Percentiles rank a stretch among this genome's conserved stretches.
These are phyloP conservation scores for Progne subis DNA, from an alignment of 2,113 vertebrate genomes.

Conservation along the genomic window DNA sequence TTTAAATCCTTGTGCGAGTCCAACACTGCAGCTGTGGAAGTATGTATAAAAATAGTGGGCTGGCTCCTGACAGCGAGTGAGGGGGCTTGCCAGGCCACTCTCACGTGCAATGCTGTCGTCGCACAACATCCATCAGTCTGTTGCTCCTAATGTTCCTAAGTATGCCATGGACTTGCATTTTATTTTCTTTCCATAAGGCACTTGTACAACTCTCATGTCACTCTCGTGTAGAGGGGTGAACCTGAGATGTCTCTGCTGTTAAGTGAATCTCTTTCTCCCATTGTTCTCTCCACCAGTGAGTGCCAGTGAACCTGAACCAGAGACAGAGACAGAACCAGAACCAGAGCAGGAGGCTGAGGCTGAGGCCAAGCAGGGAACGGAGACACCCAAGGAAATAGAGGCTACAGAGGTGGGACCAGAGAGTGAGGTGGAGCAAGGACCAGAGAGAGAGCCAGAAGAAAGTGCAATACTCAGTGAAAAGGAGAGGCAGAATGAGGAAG, in stretches of 20 bases:
- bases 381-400: slow-evolving; percentile 64
- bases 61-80: neutral
- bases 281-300: slow-evolving; percentile 75
- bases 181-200: slow-evolving; percentile 26
- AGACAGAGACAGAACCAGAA: slow-evolving; percentile 61
- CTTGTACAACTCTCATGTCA: neutral
- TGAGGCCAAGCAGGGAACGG: slow-evolving; percentile 63
- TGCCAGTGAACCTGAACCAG: slow-evolving; percentile 75
- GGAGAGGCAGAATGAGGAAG: slow-evolving; percentile 94
- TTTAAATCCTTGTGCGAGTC: neutral
- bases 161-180: neutral
- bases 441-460: slow-evolving; percentile 85
- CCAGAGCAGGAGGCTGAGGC: slow-evolving; percentile 64
- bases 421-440: slow-evolving; percentile 75
- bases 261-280: slow-evolving; percentile 64
- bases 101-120: neutral
- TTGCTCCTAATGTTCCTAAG: neutral
- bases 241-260: neutral
- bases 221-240: neutral
- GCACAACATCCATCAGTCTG: neutral
- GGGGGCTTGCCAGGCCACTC: neutral
- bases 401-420: slow-evolving; percentile 61
- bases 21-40: slow-evolving; percentile 16
- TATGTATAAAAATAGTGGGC: neutral
- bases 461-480: slow-evolving; percentile 89